Evolutionary conservation across 30 jellyfish, hydroid and myxozoan species (phyloP).

Genomic region (Cassiopea xamachana): DNA sequence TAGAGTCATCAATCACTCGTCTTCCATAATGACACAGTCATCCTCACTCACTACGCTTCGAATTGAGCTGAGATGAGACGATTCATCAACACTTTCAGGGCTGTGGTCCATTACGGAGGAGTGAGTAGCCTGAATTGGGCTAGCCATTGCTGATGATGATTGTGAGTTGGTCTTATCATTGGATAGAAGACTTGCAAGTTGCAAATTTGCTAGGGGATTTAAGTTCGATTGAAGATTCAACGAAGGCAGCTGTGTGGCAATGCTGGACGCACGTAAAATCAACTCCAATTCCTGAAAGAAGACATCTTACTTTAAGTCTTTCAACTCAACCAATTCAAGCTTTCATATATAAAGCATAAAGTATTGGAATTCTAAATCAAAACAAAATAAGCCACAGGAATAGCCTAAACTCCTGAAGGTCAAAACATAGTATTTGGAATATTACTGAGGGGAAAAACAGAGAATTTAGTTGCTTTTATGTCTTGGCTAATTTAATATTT

Average conservation of each 20-base stretch:
- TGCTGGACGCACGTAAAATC: constrained; percentile 89
- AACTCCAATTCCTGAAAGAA: constrained; percentile 88
- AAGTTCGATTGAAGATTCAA: constrained; percentile 77
- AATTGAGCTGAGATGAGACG: constrained; percentile 58
- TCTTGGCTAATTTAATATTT: too few species aligned
- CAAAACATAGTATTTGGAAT: too few species aligned
- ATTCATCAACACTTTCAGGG: constrained; percentile 72
- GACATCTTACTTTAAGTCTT: background rate
- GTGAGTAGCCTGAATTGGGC: constrained; percentile 67
- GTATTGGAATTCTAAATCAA: too few species aligned
- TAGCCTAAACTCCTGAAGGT: too few species aligned
- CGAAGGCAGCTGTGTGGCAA: constrained; percentile 90
- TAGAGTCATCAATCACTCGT: constrained; percentile 23
- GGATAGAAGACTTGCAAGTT: constrained; percentile 58
- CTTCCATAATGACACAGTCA: constrained; percentile 87
- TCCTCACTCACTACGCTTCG: constrained; percentile 62
- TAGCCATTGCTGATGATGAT: constrained; percentile 32
- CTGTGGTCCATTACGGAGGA: constrained; percentile 59
- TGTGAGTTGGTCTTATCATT: constrained; percentile 12
- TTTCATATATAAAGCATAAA: too few species aligned
- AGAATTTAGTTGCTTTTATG: too few species aligned
- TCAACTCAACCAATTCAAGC: too few species aligned
- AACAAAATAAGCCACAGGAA: too few species aligned
- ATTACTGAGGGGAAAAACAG: too few species aligned
- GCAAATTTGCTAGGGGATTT: constrained; percentile 21